Evolutionary conservation across 2,888 invertebrate genomes (phyloP).

Genomic region (Polymixis flavicincta): DNA sequence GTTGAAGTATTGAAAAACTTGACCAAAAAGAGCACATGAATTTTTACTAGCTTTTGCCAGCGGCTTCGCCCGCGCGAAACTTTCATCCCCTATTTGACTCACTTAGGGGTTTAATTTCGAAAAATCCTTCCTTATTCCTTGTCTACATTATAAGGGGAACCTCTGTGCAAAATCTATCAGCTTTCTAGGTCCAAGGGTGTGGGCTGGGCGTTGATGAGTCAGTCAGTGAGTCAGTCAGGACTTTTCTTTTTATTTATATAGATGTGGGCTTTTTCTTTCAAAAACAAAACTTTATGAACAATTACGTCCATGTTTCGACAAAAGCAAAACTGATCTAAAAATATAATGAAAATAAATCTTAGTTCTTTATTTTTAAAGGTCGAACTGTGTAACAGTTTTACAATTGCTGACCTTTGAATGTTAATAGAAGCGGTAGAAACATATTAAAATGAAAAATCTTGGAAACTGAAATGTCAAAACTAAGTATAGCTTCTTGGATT

Average conservation of each 20-base stretch:
- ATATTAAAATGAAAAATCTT: constrained; percentile 14
- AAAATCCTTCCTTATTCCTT: no score
- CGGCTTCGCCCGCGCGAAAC: no score
- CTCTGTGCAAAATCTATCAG: no score
- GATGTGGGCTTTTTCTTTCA: not conserved
- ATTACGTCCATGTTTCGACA: not conserved
- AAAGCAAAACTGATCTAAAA: not conserved
- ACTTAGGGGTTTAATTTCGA: no score
- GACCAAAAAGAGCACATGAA: not conserved
- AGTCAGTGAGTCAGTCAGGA: no score
- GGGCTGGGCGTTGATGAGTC: no score
- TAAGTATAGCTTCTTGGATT: not conserved
- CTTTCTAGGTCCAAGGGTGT: no score
- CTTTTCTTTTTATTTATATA: no score
- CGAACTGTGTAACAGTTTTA: not conserved
- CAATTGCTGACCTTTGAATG: not conserved
- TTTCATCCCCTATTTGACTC: no score
- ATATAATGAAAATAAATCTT: not conserved
- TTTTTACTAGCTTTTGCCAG: no score
- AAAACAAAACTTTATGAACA: not conserved
- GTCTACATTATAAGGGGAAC: no score
- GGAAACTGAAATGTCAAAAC: constrained; percentile 28
- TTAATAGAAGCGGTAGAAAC: not conserved
- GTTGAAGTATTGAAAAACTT: constrained; percentile 17
- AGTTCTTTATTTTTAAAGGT: not conserved